Conservation (phyloP, 2,797 vertebrate genomes). For the Falco cherrug region DNA sequence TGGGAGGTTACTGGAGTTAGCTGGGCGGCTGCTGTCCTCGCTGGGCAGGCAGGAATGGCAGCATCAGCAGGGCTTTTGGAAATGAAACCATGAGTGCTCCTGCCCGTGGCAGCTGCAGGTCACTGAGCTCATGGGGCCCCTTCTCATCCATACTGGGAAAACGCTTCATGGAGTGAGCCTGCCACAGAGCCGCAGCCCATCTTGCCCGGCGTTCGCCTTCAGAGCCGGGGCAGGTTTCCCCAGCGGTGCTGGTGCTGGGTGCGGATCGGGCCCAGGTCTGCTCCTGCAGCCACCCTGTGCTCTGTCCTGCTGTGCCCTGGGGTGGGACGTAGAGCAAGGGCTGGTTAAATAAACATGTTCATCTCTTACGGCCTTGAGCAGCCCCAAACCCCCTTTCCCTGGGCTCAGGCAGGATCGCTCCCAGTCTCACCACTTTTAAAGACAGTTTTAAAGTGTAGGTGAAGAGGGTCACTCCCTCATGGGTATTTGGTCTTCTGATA, state of each 20-base stretch:
- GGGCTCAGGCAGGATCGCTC: not conserved
- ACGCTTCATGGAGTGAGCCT: accelerated
- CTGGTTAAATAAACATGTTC: not conserved
- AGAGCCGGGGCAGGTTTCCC: not conserved
- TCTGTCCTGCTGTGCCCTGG: not conserved
- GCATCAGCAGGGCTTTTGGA: not conserved
- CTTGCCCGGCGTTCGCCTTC: accelerated
- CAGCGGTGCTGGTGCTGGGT: no score
- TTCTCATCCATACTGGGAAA: not conserved
- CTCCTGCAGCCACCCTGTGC: not conserved
- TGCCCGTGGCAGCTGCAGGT: not conserved
- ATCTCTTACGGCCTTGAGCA: not conserved
- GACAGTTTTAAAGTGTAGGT: not conserved
- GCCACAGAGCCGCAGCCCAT: not conserved
- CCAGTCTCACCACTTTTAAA: not conserved
- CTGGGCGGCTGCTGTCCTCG: not conserved
- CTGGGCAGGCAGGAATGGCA: not conserved
- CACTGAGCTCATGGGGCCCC: accelerated
- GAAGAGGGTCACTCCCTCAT: not conserved
- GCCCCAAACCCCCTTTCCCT: not conserved
- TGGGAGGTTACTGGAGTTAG: accelerated
- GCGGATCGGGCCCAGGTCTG: not conserved
- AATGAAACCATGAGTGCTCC: accelerated
- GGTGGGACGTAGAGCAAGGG: not conserved
- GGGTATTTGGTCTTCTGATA: accelerated